phyloP scores from a whole-genome alignment of 2,888 invertebrate genomes.

The Apotomis capreana region DNA sequence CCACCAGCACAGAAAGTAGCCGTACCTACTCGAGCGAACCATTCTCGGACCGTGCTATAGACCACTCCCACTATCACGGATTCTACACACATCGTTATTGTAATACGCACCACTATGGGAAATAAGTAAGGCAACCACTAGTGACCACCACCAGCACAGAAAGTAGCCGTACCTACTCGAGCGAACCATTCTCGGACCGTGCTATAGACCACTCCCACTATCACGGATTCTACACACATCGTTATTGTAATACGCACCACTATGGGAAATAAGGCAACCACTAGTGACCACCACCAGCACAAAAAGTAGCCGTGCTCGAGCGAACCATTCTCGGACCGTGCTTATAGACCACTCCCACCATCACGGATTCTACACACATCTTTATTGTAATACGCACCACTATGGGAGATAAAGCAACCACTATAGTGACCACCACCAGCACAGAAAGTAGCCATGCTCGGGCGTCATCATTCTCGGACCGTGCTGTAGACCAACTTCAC shows the following conservation, averaged over 20 bases:
- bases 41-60: conserved; percentile 58
- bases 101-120: conserved; percentile 66
- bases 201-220: conserved; percentile 51
- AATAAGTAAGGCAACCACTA: conserved; percentile 81
- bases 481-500: conserved; percentile 52
- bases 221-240: conserved; percentile 61
- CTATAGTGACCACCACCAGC: conserved; percentile 60
- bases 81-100: too few species aligned
- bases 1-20: too few species aligned
- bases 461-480: conserved; percentile 64
- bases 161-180: conserved; percentile 51
- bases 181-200: conserved; percentile 63
- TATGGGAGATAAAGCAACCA: conserved; percentile 82
- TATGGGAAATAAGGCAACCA: conserved; percentile 81
- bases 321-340: conserved; percentile 63
- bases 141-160: conserved; percentile 58
- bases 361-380: conserved; percentile 54
- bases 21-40: conserved; percentile 58
- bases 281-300: conserved; percentile 60
- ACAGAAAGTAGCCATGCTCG: conserved; percentile 55
- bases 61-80: conserved; percentile 53
- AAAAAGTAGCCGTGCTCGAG: conserved; percentile 51
- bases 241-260: conserved; percentile 66
- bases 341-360: conserved; percentile 56
- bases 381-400: conserved; percentile 55